phyloP scores from a whole-genome alignment of 2,797 vertebrate species.

The Caiman crocodilus region DNA sequence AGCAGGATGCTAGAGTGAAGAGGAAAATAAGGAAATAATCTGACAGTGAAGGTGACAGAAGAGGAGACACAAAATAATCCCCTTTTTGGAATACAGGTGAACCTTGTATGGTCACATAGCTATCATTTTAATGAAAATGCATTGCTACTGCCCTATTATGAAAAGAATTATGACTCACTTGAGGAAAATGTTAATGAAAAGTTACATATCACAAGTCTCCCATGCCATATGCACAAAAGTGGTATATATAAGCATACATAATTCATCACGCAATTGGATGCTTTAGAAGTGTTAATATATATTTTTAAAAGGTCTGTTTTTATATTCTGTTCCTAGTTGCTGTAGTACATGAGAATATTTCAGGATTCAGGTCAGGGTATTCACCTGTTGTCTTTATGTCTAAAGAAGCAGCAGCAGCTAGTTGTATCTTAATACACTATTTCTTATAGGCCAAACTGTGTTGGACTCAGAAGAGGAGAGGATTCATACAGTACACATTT shows the following conservation, averaged over 20 bases:
- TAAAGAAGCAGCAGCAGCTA: too few relatives aligned
- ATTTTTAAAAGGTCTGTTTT: not conserved
- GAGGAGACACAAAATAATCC: constrained; percentile 26
- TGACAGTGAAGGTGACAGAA: constrained; percentile 40
- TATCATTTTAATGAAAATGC: constrained; percentile 48
- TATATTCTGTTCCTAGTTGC: not conserved
- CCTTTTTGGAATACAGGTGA: constrained; percentile 36
- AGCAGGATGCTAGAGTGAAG: constrained; percentile 58
- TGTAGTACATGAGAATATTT: not conserved
- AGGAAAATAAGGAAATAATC: constrained; percentile 48
- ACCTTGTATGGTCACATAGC: constrained; percentile 7
- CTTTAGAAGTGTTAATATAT: not conserved
- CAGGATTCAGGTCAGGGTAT: not conserved
- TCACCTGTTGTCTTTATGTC: too few relatives aligned
- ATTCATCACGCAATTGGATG: not conserved
- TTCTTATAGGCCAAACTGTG: not conserved
- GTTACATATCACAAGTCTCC: not conserved
- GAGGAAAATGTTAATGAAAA: constrained; percentile 48
- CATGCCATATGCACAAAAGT: not conserved
- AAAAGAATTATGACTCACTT: constrained; percentile 38
- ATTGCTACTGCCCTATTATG: not conserved
- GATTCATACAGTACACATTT: too few relatives aligned
- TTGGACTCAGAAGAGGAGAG: too few relatives aligned
- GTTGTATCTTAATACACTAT: not conserved
- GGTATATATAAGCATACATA: not conserved